Base-by-base conservation (phyloP, 1,140 invertebrate species). In the Tribolium madens region DNA sequence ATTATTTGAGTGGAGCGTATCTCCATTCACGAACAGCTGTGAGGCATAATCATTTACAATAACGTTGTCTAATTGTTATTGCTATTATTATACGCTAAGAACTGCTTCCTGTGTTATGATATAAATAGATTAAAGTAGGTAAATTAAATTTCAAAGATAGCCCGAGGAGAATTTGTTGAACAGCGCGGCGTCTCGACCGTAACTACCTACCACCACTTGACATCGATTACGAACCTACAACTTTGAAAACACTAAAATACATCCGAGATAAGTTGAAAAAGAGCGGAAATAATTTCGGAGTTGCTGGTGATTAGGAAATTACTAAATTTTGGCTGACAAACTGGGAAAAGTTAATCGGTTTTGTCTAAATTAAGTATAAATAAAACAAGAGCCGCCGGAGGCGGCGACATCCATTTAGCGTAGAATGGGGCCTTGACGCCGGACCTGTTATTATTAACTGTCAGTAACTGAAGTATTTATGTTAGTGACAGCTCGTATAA, bases 81-180 rank as follows among this genome's bases (percentile, higher is more conserved):
- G 18, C 52, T 57, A 57, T 57, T 57, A 57, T 57, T 57, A 57
- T 26, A 21, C 52, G 9, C 52, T 26, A 57, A 57, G 52, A 57
- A 21, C 52, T 26, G 52, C 52, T 57, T 57, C 52, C 52, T 26
- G 52, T 57, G 52, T 57, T 57, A 26, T 57, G 52, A 21, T 57
- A 57, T 57, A 57, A 57, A 57, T 57, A 57, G 52, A 57, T 57
- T 57, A 21, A 57, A 57, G 52, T 57, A 57, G 18, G 52, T 57
- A 57, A 57, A 57, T 57, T 57, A 57, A 57, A 57, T 57, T 57
- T 57, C 52, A 57, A 18, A 57, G 52, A 18, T 21, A 50, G 15
- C 52, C 18, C 15, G 52, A 57, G 50, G 52, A 21, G 52, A 1
- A 57, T 17, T 57, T 57, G 13, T 57, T 57, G 18, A 57, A 9